Percentiles rank a stretch among this genome's conserved stretches.
phyloP scores from a whole-genome alignment of 1,140 invertebrate genomes.

The Cepaea nemoralis region DNA sequence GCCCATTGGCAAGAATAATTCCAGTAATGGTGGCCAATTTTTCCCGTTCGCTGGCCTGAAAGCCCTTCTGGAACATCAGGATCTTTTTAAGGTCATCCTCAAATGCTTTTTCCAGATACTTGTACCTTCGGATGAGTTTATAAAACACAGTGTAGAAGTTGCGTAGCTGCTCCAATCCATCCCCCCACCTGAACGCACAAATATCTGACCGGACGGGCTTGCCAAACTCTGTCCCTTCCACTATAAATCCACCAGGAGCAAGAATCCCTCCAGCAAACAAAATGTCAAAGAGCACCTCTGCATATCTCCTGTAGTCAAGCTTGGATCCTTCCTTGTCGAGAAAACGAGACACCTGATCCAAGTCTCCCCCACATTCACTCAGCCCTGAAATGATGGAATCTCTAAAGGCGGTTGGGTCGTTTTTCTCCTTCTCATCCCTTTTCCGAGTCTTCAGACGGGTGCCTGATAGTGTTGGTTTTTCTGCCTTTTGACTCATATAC shows the following conservation, averaged over 20 bases:
- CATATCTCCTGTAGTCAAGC: constrained; percentile 96
- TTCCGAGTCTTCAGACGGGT: constrained; percentile 99
- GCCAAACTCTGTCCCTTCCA: constrained; percentile 83
- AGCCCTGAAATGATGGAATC: constrained; percentile 94
- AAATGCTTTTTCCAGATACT: constrained; percentile 97
- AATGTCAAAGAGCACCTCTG: constrained; percentile 96
- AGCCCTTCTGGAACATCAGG: constrained; percentile 94
- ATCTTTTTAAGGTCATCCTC: constrained; percentile 95
- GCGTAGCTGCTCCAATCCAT: constrained; percentile 65
- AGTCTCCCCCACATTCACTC: constrained; percentile 83
- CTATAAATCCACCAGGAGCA: constrained; percentile 92
- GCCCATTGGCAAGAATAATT: constrained; percentile 88
- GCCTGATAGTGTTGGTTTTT: constrained; percentile 99
- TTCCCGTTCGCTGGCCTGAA: constrained; percentile 86
- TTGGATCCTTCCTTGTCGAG: constrained; percentile 93
- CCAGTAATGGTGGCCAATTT: constrained; percentile 94
- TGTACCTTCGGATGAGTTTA: constrained; percentile 95
- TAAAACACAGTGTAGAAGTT: constrained; percentile 90
- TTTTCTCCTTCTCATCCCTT: constrained; percentile 99
- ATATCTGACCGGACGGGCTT: constrained; percentile 82
- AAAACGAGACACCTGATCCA: constrained; percentile 85
- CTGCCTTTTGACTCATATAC: constrained; percentile 99
- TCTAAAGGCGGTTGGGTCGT: constrained; percentile 96
- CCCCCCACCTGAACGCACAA: constrained; percentile 71
- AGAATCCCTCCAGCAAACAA: constrained; percentile 95